Conservation (phyloP, 2,113 vertebrate species). For the Malaclemys terrapin region DNA sequence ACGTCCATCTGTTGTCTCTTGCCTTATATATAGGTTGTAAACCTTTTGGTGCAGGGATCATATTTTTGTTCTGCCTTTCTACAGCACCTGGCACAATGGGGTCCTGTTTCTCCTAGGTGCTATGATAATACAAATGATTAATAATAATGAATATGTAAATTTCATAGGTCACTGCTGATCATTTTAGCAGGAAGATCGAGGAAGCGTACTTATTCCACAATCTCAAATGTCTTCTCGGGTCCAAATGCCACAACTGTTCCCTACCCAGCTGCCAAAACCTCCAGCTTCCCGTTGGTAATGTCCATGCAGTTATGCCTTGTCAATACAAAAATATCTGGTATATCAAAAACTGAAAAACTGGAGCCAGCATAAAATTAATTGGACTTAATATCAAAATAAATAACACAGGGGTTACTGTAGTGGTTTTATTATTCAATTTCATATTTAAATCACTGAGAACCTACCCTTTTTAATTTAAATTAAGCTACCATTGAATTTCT, state of each 20-base stretch:
- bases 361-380: background rate
- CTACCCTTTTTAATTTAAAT: slow-evolving; percentile 17
- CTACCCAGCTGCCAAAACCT: background rate
- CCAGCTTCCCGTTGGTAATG: background rate
- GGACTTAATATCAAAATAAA: slow-evolving; percentile 40
- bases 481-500: slow-evolving; percentile 15
- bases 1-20: too few relatives aligned
- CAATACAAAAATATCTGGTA: background rate
- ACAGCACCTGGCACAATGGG: too few relatives aligned
- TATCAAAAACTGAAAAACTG: background rate
- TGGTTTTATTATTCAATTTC: background rate
- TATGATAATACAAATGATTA: too few relatives aligned
- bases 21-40: too few relatives aligned
- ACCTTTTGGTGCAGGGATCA: too few relatives aligned
- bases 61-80: too few relatives aligned
- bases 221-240: background rate
- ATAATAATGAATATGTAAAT: background rate
- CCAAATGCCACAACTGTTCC: background rate
- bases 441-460: slow-evolving; percentile 33
- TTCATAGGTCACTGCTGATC: background rate
- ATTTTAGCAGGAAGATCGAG: background rate
- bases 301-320: background rate
- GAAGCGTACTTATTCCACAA: background rate
- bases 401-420: background rate
- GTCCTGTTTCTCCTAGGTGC: too few relatives aligned